Percentiles rank a stretch among this genome's conserved stretches.
Conservation (phyloP, 2,888 invertebrate species). For the Onthophagus sagittarius region DNA sequence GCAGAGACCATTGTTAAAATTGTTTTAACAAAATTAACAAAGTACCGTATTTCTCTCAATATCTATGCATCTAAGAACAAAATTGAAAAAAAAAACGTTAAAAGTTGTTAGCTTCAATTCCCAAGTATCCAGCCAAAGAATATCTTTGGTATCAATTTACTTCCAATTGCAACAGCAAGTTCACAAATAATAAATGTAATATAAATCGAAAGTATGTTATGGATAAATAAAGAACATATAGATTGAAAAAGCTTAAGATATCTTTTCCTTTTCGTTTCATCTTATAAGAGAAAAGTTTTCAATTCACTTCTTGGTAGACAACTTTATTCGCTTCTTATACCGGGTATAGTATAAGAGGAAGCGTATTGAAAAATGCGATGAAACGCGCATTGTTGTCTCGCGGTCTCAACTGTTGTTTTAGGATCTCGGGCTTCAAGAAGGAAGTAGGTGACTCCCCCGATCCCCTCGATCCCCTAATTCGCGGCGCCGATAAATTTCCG, state of each 20-base stretch:
- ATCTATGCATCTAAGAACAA: too few species aligned
- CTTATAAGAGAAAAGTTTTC: neutral
- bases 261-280: neutral
- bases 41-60: too few species aligned
- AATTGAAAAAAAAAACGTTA: too few species aligned
- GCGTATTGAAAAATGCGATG: neutral
- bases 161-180: too few species aligned
- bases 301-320: neutral
- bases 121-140: too few species aligned
- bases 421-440: neutral
- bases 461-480: neutral
- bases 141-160: too few species aligned
- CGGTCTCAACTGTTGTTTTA: neutral
- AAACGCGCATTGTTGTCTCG: neutral
- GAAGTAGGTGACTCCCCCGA: neutral
- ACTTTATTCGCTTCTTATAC: neutral
- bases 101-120: too few species aligned
- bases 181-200: too few species aligned
- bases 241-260: neutral
- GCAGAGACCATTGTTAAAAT: too few species aligned
- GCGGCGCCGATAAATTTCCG: conserved; percentile 17
- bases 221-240: too few species aligned
- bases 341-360: neutral
- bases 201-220: too few species aligned
- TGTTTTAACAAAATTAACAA: too few species aligned